These are phyloP conservation scores for Echinops telfairi DNA, from an alignment of 2,113 vertebrate species.

Conservation along the genomic window DNA sequence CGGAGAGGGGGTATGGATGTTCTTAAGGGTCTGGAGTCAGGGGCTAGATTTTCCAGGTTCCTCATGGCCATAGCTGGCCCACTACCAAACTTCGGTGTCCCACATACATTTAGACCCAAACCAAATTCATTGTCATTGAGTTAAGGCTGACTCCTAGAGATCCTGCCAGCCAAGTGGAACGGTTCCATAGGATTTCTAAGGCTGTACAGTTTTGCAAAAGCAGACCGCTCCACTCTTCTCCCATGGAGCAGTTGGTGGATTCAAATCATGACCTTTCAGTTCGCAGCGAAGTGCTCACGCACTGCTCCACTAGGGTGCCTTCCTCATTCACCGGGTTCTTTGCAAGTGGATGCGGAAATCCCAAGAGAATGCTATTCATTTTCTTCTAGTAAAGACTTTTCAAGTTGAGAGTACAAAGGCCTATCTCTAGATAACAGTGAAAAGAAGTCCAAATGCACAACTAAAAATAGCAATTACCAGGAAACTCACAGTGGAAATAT, in stretches of 20 bases:
- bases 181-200: not conserved
- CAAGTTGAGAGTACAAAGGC: conserved; percentile 60
- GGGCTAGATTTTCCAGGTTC: not conserved
- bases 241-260: not conserved
- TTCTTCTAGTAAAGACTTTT: conserved; percentile 61
- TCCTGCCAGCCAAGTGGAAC: not conserved
- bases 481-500: conserved; percentile 57
- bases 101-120: not conserved
- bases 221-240: not conserved
- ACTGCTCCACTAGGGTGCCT: not conserved
- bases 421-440: conserved; percentile 41
- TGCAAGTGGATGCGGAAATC: not conserved
- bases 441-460: conserved; percentile 35
- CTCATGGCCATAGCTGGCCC: not conserved
- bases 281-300: not conserved
- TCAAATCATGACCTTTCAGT: not conserved
- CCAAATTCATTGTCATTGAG: not conserved
- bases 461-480: conserved; percentile 62
- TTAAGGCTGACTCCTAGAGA: not conserved
- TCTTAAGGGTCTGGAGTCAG: not conserved
- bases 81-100: not conserved
- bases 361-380: conserved; percentile 17
- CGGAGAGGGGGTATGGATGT: not conserved
- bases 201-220: not conserved
- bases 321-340: not conserved